Conservation (phyloP, 2,797 vertebrate genomes). For the Lithobates sylvaticus region DNA sequence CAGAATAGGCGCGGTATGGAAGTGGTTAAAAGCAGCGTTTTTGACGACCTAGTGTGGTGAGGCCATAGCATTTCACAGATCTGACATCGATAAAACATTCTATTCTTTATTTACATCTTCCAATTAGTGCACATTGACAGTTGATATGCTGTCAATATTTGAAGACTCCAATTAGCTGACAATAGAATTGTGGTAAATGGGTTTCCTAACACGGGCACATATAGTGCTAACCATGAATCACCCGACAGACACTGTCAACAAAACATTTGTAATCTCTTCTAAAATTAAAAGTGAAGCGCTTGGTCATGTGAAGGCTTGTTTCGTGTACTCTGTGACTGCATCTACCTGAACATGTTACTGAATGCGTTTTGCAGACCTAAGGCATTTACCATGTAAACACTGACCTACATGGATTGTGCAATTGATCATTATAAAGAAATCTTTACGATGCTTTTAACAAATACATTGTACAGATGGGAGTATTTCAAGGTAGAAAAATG, state of each 20-base stretch:
- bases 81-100: too few species aligned
- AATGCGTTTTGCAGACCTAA: not conserved
- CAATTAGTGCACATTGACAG: too few species aligned
- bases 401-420: constrained; percentile 4
- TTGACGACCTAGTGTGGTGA: too few species aligned
- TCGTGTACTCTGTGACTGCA: not conserved
- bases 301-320: constrained; percentile 5
- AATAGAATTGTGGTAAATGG: not conserved
- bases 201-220: not conserved
- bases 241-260: not conserved
- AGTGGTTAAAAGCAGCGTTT: too few species aligned
- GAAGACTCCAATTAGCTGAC: not conserved
- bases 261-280: not conserved
- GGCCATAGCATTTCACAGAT: too few species aligned
- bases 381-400: not conserved
- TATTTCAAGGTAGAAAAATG: too few species aligned
- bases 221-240: not conserved
- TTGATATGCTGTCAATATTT: not conserved
- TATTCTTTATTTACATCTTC: too few species aligned
- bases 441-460: too few species aligned
- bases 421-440: not conserved
- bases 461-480: too few species aligned
- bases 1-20: too few species aligned
- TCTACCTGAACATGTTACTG: not conserved
- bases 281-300: not conserved